Conservation (phyloP, 2,113 vertebrate genomes). For the Aleadryas rufinucha region DNA sequence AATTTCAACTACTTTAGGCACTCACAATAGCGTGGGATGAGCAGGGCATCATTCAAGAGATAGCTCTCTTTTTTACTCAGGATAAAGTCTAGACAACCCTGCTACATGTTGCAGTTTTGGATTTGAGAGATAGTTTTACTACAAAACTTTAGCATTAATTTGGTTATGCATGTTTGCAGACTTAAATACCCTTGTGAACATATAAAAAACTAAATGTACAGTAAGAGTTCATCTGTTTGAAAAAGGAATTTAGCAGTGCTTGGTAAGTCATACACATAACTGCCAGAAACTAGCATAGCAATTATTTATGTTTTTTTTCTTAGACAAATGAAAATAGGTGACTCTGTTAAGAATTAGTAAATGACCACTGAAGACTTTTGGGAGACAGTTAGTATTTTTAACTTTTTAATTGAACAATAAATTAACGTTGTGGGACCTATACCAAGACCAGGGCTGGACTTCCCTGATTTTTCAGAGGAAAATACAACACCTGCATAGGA, state of each 20-base stretch:
- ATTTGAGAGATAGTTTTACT: too few relatives aligned
- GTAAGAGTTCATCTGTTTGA: neutral
- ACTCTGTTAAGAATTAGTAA: neutral
- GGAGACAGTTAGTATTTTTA: neutral
- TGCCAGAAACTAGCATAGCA: neutral
- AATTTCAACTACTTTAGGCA: neutral
- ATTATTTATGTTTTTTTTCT: neutral
- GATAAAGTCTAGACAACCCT: neutral
- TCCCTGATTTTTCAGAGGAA: neutral
- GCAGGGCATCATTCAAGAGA: neutral
- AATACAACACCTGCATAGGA: neutral
- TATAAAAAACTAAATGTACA: neutral
- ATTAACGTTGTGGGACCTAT: neutral
- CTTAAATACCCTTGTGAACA: neutral
- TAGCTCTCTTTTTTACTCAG: neutral
- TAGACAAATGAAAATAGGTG: neutral
- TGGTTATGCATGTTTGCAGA: neutral
- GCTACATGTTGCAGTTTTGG: neutral
- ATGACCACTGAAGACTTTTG: neutral
- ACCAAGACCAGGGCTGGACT: neutral
- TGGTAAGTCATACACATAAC: neutral
- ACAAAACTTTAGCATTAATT: too few relatives aligned
- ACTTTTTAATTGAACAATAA: neutral
- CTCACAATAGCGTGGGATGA: neutral
- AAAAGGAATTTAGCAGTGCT: neutral